These are phyloP conservation scores for Bungarus multicinctus DNA, from an alignment of 2,113 vertebrate species.

Conservation along the genomic window DNA sequence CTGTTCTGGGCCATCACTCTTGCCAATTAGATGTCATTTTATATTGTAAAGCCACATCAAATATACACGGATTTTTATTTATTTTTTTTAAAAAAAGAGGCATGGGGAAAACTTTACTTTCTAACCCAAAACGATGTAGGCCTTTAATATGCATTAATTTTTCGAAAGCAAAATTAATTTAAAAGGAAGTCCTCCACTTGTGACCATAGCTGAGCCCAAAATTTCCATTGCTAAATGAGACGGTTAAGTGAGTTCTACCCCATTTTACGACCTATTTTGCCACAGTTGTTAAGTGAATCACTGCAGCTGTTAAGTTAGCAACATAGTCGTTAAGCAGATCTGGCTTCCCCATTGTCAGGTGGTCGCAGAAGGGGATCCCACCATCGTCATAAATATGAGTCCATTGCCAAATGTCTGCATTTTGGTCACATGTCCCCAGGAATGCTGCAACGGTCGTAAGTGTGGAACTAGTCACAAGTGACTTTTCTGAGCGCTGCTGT, in stretches of 20 bases:
- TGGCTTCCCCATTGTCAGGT: background rate
- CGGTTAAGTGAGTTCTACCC: too few species aligned
- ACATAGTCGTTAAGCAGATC: too few species aligned
- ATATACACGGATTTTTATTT: background rate
- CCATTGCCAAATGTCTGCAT: background rate
- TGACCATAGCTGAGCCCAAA: too few species aligned
- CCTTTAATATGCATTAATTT: background rate
- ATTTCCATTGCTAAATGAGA: too few species aligned
- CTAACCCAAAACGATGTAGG: background rate
- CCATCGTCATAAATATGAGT: background rate
- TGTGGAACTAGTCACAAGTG: background rate
- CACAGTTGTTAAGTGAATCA: too few species aligned
- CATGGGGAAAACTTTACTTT: background rate
- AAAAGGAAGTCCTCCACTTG: too few species aligned
- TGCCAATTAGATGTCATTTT: background rate
- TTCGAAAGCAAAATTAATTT: background rate
- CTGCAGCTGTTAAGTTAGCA: too few species aligned
- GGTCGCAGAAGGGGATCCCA: background rate
- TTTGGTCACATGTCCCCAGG: background rate
- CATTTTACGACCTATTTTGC: too few species aligned
- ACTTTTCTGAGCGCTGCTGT: too few species aligned
- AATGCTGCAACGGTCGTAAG: background rate
- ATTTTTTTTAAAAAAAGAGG: background rate
- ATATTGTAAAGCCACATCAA: background rate
- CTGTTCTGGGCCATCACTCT: background rate